Conservation (phyloP, 2,888 invertebrate genomes). For the Allacma fusca region DNA sequence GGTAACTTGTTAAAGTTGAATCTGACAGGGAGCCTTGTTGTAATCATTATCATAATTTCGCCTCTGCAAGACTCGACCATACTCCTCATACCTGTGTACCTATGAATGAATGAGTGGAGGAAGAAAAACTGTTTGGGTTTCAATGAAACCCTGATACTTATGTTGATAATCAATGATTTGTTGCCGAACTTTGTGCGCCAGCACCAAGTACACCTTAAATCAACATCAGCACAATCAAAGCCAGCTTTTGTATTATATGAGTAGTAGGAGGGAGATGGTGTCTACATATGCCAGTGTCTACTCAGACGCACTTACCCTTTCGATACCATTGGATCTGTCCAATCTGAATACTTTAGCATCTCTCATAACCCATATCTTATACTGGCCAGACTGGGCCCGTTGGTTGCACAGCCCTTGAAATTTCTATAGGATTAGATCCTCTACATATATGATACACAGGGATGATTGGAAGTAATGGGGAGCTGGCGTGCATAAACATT, state of each 20-base stretch:
- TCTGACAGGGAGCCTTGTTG: neutral
- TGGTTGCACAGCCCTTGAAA: too few species aligned
- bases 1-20: neutral
- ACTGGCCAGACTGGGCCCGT: too few species aligned
- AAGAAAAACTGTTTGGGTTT: neutral
- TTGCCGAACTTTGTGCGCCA: conserved; percentile 1
- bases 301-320: neutral
- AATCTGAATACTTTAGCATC: neutral
- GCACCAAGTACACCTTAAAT: conserved; percentile 5
- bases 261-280: too few species aligned
- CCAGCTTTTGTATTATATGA: neutral
- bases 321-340: neutral
- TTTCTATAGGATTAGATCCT: too few species aligned
- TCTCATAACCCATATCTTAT: too few species aligned
- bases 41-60: neutral
- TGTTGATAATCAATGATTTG: conserved; percentile 32
- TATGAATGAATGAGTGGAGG: neutral
- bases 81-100: neutral
- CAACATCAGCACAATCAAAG: conserved; percentile 14
- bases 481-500: neutral
- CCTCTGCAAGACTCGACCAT: neutral
- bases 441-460: too few species aligned
- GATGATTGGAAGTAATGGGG: neutral
- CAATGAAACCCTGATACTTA: conserved; percentile 15
- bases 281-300: too few species aligned